Base-by-base conservation (phyloP, 1,140 invertebrate species). In the Hycleus cichorii region DNA sequence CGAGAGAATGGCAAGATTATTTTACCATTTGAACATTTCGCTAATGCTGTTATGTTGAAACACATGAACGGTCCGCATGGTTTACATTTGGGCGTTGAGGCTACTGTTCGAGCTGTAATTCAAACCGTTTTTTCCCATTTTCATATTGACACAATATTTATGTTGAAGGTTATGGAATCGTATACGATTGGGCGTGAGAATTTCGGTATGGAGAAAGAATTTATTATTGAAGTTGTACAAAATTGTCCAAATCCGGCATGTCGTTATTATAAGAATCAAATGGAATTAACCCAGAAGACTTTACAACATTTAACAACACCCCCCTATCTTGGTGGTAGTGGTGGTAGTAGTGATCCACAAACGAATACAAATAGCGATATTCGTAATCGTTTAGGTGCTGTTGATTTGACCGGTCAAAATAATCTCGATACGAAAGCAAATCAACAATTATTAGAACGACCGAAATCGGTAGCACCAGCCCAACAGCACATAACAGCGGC, bases 131-230 rank as follows among this genome's bases (percentile, higher is more conserved):
- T 25, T 64, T 44, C 39, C 9, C 48, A 32, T 56, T 60, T 59
- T 50, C 27, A n/a, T 50, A 38, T 55, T 27, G 9, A 38, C 47
- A 42, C 18, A 39, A 49, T 32, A 50, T 49, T n/a, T 6, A 26
- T 32, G 11, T 52, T 56, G 12, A 39, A 84, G 82, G 82, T 88
- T 18, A 87, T 90, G 74, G 89, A 91, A 66, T 90, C 87, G 7
- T 91, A 91, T 63, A 91, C 89, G 49, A 90, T 91, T 69, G 89
- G 89, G 1, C 75, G 88, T 43, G 89, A 91, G 69, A 87, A 88
- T 71, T 91, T 91, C 77, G 89, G 89, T 25, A 91, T 91, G 88
- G 89, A 91, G 72, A 90, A 91, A 71, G 89, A 91, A 70, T 91
- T 91, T 66, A 91, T 91, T 42, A 81, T 90, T 53, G 88, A 91